Evolutionary conservation across 2,888 invertebrate species (phyloP), one percentile per base, ranked within the genome.

Genomic region (Agriopis leucophaearia): DNA sequence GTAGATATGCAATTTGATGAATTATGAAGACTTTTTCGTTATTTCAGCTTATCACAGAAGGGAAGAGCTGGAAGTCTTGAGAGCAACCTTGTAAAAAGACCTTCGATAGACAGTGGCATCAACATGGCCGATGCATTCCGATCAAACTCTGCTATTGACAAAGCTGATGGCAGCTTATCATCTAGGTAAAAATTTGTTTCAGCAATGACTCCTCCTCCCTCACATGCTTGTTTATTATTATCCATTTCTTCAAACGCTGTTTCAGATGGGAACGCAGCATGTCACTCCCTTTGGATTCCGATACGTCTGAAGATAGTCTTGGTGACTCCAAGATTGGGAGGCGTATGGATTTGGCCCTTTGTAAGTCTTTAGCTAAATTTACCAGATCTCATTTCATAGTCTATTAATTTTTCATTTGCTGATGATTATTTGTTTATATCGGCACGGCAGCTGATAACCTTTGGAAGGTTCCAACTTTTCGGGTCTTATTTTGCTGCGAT

Each of bases 291-390:
- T 86, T 96, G 78, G 92, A 94, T 75, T 85, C 91, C 71, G 90
- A 94, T 74, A 92, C 86, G 2, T 91, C 91, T 6, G 92, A 91
- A 78, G 94, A 91, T 75, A 93, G 91, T 78, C 86, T 90, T 38
- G 87, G 91, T 5, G 94, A 94, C 69, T 80, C 86, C 52, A 93
- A 93, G 79, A 84, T 94, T 71, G 94, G 95, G 72, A 94, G 97
- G 77, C 96, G 97, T 88, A 97, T 97, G 96, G 97, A 97, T 85
- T 96, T 97, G 87, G 96, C 97, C 71, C 94, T 97, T 85, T 97
- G 97, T 97, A 96, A 97, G 97, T 92, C 78, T 40, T 56, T 65
- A 36, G 52, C 38, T 52, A 63, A 54, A 58, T 75, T 76, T 75
- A 66, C 66, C 66, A 71, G 71, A 71, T 66, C 69, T 74, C 66